phyloP scores from a whole-genome alignment of 2,113 vertebrate genomes.

The Tamias sibiricus region DNA sequence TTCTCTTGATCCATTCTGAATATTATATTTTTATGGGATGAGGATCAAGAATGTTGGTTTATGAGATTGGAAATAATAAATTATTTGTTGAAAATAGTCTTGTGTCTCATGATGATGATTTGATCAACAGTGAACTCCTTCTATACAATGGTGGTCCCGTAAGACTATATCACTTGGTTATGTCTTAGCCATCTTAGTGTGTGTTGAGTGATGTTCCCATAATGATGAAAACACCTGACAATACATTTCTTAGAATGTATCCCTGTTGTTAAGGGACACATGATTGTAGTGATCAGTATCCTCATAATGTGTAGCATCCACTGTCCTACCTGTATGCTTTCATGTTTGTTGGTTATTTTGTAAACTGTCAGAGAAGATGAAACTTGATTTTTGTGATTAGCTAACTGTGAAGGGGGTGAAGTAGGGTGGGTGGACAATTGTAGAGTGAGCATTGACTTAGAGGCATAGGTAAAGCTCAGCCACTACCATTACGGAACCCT shows the following conservation, averaged over 20 bases:
- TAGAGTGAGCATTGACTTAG: not conserved
- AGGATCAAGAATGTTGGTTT: conserved; percentile 14
- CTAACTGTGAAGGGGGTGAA: conserved; percentile 5
- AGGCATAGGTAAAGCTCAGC: not conserved
- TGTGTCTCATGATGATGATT: not conserved
- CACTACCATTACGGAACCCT: not conserved
- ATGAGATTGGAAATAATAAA: conserved; percentile 61
- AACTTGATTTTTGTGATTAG: not conserved
- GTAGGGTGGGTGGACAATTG: not conserved
- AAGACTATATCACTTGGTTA: not conserved
- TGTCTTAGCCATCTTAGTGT: not conserved
- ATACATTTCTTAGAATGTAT: not conserved
- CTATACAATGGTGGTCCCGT: not conserved
- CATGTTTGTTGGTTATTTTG: conserved; percentile 29
- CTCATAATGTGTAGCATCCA: not conserved
- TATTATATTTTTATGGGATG: not conserved
- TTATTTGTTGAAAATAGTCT: conserved; percentile 35
- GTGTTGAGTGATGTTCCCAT: not conserved
- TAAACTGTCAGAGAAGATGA: not conserved
- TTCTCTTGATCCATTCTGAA: conserved; percentile 16
- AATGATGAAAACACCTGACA: not conserved
- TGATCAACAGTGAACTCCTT: not conserved
- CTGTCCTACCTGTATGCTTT: not conserved
- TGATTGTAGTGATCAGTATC: not conserved
- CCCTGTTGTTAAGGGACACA: not conserved